Conservation (phyloP, 1,140 invertebrate genomes). For the Leptestheria dahalacensis region DNA sequence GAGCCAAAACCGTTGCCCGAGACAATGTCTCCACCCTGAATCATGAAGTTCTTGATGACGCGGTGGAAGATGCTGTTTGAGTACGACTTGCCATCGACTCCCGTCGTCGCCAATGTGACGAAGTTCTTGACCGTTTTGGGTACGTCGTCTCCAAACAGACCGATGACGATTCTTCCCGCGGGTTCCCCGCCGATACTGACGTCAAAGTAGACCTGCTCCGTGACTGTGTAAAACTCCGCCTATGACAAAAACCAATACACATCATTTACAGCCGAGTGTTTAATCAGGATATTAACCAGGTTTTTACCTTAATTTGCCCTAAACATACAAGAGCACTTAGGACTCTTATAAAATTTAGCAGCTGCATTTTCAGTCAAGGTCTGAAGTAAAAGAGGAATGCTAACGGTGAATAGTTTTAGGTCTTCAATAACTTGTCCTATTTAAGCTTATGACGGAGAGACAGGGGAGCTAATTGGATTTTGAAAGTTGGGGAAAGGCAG, state of each 20-base stretch:
- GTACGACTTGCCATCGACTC: slow-evolving; percentile 61
- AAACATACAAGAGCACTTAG: too few relatives aligned
- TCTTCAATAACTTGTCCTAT: too few relatives aligned
- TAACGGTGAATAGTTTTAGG: too few relatives aligned
- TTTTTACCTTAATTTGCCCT: too few relatives aligned
- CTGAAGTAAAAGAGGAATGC: too few relatives aligned
- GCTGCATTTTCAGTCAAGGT: too few relatives aligned
- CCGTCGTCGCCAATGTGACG: slow-evolving; percentile 56
- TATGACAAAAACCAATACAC: slow-evolving; percentile 19
- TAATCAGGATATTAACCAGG: too few relatives aligned
- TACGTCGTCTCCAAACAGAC: slow-evolving; percentile 81
- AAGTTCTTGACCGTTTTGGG: slow-evolving; percentile 94
- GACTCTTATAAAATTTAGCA: too few relatives aligned
- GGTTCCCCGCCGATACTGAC: slow-evolving; percentile 63
- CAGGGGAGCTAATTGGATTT: too few relatives aligned
- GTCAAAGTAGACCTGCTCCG: slow-evolving; percentile 80
- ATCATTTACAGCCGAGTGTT: not conserved
- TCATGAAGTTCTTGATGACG: slow-evolving; percentile 74
- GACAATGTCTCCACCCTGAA: slow-evolving; percentile 73
- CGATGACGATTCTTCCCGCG: slow-evolving; percentile 71
- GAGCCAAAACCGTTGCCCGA: slow-evolving; percentile 59
- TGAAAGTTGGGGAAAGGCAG: too few relatives aligned
- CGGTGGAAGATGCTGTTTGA: slow-evolving; percentile 61
- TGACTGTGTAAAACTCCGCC: slow-evolving; percentile 40
- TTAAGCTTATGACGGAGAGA: too few relatives aligned